Evolutionary conservation across 2,888 invertebrate species (phyloP).

Genomic region (Hoplodrina blanda): DNA sequence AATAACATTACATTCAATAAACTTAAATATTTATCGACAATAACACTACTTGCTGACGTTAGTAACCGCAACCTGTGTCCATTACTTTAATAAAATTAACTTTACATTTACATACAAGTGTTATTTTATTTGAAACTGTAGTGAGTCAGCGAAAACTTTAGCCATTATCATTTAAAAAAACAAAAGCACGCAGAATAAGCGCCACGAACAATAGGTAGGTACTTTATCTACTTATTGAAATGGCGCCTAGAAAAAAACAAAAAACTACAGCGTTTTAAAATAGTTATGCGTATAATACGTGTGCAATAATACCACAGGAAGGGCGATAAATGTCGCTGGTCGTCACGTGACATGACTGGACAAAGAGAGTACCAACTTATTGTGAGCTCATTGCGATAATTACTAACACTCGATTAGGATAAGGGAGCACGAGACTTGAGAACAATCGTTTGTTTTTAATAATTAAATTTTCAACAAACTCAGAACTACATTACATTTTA

Average conservation of each 20-base stretch:
- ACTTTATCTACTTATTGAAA: constrained; percentile 13
- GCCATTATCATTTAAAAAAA: not conserved
- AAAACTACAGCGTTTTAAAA: constrained; percentile 14
- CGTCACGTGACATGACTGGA: constrained; percentile 39
- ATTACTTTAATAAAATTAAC: constrained; percentile 46
- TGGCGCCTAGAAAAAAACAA: constrained; percentile 31
- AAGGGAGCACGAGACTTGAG: constrained; percentile 22
- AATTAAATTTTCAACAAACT: constrained; percentile 6
- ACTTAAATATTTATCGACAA: constrained; percentile 64
- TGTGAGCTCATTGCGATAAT: constrained; percentile 32
- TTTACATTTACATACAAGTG: constrained; percentile 24
- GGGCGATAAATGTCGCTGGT: constrained; percentile 39
- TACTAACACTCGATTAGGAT: constrained; percentile 37
- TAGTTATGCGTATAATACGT: constrained; percentile 29
- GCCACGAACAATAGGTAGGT: not conserved
- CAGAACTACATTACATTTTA: not conserved
- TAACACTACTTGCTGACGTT: constrained; percentile 40
- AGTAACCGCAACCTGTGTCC: constrained; percentile 23
- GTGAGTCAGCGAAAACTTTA: constrained; percentile 27
- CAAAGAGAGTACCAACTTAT: constrained; percentile 34
- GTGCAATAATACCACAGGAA: constrained; percentile 31
- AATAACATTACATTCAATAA: constrained; percentile 77
- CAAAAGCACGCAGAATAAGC: constrained; percentile 9
- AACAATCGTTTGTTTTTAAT: constrained; percentile 28
- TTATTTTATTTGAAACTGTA: constrained; percentile 21